Evolutionary conservation across 2,888 invertebrate genomes (phyloP), one percentile per base, ranked within the genome.

Genomic region (Cataglyphis altisquamis): DNA sequence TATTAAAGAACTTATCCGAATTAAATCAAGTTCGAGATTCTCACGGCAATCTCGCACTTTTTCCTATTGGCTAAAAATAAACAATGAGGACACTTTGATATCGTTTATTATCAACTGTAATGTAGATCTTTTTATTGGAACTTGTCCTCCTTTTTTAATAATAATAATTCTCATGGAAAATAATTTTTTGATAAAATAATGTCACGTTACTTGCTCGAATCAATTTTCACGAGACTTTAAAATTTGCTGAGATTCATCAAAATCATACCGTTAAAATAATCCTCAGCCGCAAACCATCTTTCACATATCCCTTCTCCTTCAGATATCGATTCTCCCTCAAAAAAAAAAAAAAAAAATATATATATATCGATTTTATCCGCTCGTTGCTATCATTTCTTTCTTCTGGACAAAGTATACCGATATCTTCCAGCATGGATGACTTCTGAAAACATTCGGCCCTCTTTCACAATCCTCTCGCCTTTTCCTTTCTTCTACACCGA

Each of bases 401-500:
- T 88, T 88, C 78, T 63, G n/a, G 60, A 55, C 62, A 70, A 82
- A 36, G 9, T 73, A 63, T 41, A 62, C 48, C 55, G 57, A 57
- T 55, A 72, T 29, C 67, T 68, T 48, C 68, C 45, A 55, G 60
- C 78, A 55, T 70, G 63, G 75, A 72, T 84, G 82, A 83, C 82
- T 78, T 84, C 84, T 89, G 85, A 87, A 89, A 89, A 87, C 84
- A 83, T 85, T 84, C 84, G 84, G 80, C 70, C 80, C 89, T 87
- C 89, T 89, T 89, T 89, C 87, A 87, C 84, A 64, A 85, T 60
- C 70, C 85, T 73, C 84, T 66, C 64, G 67, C 68, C 74, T 60
- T 57, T 75, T 15, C 73, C 57, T 55, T 72, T 73, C 45, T 72
- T 86, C 84, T 82, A 87, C 85, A 82, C 87, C 89, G 84, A 83